Conservation (phyloP, 2,797 vertebrate species). For the Emys orbicularis region DNA sequence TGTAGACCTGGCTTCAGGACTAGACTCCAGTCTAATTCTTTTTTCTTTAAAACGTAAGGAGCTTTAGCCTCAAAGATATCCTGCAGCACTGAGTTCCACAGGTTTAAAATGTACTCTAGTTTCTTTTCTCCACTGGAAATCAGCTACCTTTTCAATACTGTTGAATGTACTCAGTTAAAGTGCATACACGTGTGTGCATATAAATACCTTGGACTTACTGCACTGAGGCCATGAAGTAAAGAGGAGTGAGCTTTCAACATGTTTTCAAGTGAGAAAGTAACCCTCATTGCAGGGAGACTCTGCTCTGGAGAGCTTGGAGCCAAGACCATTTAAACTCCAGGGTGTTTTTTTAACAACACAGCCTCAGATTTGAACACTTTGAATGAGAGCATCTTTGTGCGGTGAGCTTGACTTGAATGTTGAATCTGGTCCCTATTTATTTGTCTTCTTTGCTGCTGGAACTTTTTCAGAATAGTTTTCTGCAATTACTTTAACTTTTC, state of each 20-base stretch:
- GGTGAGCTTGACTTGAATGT: not conserved
- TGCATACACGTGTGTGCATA: rapidly evolving
- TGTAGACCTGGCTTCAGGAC: not conserved
- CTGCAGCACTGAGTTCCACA: rapidly evolving
- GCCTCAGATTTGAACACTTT: not conserved
- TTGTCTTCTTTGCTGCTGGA: constrained; percentile 35
- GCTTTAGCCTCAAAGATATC: not conserved
- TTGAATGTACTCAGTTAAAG: rapidly evolving
- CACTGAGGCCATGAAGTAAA: not conserved
- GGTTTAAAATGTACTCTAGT: not conserved
- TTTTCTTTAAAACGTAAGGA: not conserved
- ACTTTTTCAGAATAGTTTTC: constrained; percentile 40
- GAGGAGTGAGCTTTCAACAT: not conserved
- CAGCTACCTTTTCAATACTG: not conserved
- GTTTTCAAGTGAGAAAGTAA: not conserved
- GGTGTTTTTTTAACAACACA: not conserved
- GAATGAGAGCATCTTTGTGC: not conserved
- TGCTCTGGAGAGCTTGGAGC: rapidly evolving
- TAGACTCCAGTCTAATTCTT: not conserved
- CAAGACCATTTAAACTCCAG: rapidly evolving
- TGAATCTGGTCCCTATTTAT: constrained; percentile 39
- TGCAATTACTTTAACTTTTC: constrained; percentile 49
- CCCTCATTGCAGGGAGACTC: not conserved
- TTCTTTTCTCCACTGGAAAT: not conserved
- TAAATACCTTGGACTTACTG: rapidly evolving